A percentile compares a stretch with the other conserved stretches of the same genome.
These are phyloP conservation scores for Euthynnus affinis DNA, from an alignment of 2,797 vertebrate species.

Conservation along the genomic window DNA sequence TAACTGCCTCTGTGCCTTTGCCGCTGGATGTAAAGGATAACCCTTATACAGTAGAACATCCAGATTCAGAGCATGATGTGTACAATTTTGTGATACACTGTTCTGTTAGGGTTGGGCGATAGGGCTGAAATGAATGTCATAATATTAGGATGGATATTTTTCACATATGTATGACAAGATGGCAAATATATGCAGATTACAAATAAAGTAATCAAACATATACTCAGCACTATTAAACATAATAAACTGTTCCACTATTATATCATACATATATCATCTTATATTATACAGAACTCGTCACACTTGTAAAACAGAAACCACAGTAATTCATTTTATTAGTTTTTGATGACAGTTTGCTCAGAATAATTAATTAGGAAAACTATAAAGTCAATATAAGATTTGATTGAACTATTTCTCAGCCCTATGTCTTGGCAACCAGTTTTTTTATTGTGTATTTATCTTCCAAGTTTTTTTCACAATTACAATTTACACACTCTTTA, in stretches of 20 bases:
- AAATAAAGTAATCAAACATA: neutral
- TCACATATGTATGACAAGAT: neutral
- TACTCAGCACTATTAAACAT: neutral
- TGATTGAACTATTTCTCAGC: neutral
- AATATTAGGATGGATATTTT: neutral
- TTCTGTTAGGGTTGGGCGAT: neutral
- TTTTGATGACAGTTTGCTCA: neutral
- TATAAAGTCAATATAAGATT: neutral
- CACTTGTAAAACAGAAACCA: neutral
- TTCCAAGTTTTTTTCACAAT: too few relatives aligned
- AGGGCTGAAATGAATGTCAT: neutral
- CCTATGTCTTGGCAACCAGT: too few relatives aligned
- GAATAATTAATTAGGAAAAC: neutral
- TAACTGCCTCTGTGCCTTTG: slow-evolving; percentile 23
- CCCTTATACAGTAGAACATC: slow-evolving; percentile 51
- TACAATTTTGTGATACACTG: neutral
- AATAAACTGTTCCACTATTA: neutral
- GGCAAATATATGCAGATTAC: neutral
- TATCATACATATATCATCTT: too few relatives aligned
- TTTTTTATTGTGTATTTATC: too few relatives aligned
- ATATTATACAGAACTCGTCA: neutral
- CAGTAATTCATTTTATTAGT: neutral
- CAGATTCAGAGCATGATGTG: neutral
- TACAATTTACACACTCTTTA: neutral
- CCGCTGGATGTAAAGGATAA: slow-evolving; percentile 76